Percentiles rank a stretch among this genome's conserved stretches.
phyloP scores from a whole-genome alignment of 2,797 vertebrate genomes.

The Pachyuromys duprasi region DNA sequence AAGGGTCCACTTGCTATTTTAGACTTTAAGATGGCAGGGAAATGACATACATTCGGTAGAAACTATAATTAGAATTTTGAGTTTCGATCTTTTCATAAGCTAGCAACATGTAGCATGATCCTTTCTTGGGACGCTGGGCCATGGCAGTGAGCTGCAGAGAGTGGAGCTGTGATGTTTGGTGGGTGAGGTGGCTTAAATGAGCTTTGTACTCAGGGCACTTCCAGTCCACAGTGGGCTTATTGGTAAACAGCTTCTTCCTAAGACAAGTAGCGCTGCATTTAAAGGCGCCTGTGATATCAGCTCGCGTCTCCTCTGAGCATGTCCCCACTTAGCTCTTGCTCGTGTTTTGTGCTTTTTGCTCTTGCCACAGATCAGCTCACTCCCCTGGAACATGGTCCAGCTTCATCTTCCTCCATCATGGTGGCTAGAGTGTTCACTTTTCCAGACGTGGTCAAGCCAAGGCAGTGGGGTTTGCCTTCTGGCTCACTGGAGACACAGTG shows the following conservation, averaged over 20 bases:
- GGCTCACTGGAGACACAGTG: neutral
- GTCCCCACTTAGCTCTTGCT: neutral
- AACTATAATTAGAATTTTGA: neutral
- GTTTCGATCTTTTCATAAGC: neutral
- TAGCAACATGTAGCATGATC: too few relatives aligned
- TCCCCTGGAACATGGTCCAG: neutral
- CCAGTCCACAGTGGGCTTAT: neutral
- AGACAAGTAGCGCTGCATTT: neutral
- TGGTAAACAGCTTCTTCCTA: neutral
- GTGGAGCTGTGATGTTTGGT: neutral
- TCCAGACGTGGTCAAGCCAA: neutral
- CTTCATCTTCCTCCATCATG: neutral
- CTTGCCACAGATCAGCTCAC: neutral
- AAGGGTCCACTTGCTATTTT: neutral
- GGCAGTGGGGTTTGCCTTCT: neutral
- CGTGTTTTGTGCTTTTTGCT: neutral
- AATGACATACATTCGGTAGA: neutral
- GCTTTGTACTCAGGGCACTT: neutral
- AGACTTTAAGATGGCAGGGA: neutral
- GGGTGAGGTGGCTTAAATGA: neutral
- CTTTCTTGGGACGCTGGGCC: too few relatives aligned
- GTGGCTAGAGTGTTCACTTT: neutral
- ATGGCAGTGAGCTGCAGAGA: too few relatives aligned
- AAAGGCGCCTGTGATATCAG: neutral
- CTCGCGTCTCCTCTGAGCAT: neutral